phyloP scores from a whole-genome alignment of 2,888 invertebrate genomes.

The Drosophila subsilvestris region DNA sequence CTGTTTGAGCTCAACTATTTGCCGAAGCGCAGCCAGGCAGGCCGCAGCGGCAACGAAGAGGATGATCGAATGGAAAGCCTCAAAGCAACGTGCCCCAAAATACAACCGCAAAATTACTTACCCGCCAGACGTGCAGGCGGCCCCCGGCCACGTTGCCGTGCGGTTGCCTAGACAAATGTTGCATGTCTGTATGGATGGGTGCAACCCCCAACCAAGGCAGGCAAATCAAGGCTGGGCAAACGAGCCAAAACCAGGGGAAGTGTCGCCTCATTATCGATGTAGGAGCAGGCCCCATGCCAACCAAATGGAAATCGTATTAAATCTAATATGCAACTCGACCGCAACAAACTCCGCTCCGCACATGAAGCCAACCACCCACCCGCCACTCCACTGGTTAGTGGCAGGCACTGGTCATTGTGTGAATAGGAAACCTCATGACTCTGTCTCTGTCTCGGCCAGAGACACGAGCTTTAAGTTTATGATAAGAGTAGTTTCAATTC shows the following conservation, averaged over 20 bases:
- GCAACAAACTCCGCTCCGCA: slow-evolving; percentile 66
- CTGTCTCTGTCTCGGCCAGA: not conserved
- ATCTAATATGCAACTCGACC: slow-evolving; percentile 75
- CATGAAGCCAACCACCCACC: not conserved
- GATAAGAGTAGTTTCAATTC: not conserved
- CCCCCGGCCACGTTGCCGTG: slow-evolving; percentile 40
- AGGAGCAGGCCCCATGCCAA: slow-evolving; percentile 19
- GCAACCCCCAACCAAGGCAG: not conserved
- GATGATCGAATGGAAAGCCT: slow-evolving; percentile 56
- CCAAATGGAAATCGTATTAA: slow-evolving; percentile 72
- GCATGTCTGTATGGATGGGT: not conserved
- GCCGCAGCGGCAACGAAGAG: slow-evolving; percentile 2
- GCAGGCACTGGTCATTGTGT: slow-evolving; percentile 3
- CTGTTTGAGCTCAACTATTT: slow-evolving; percentile 64
- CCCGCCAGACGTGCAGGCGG: slow-evolving; percentile 28
- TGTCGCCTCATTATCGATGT: slow-evolving; percentile 55
- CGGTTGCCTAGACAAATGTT: slow-evolving; percentile 54
- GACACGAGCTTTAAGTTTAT: slow-evolving; percentile 25
- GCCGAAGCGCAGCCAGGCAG: slow-evolving; percentile 28
- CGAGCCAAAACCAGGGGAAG: slow-evolving; percentile 39
- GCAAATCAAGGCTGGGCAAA: slow-evolving; percentile 1
- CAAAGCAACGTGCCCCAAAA: slow-evolving; percentile 76
- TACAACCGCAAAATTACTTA: slow-evolving; percentile 73
- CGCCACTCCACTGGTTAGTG: not conserved
- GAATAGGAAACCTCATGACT: slow-evolving; percentile 5